phyloP scores from a whole-genome alignment of 1,140 invertebrate species.

The Eriosoma lanigerum region DNA sequence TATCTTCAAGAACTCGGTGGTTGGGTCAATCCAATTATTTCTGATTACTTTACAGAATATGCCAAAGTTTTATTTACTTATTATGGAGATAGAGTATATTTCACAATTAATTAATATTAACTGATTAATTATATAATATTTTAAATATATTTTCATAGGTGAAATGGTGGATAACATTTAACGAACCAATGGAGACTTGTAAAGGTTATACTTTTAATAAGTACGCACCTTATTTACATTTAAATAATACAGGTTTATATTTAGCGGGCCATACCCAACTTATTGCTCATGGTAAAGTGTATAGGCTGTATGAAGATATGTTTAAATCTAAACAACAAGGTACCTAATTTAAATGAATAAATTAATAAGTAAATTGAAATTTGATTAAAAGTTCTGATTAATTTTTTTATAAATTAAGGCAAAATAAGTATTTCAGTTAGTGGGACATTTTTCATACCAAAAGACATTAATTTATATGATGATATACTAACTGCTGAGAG shows the following conservation, averaged over 20 bases:
- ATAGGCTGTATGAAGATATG: conserved; percentile 67
- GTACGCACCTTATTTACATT: conserved; percentile 59
- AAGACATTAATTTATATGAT: conserved; percentile 57
- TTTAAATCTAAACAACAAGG: conserved; percentile 65
- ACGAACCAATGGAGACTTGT: conserved; percentile 71
- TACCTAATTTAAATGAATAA: conserved; percentile 55
- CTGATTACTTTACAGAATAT: conserved; percentile 64
- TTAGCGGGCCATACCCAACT: conserved; percentile 66
- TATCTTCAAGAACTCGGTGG: conserved; percentile 64
- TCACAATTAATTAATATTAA: no score
- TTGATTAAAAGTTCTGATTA: neutral
- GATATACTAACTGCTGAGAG: conserved; percentile 61
- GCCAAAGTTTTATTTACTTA: conserved; percentile 61
- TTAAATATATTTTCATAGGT: conserved; percentile 55
- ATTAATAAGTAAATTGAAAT: no score
- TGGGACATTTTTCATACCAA: conserved; percentile 60
- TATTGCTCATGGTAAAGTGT: conserved; percentile 67
- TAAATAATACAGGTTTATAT: conserved; percentile 63
- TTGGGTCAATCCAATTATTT: conserved; percentile 64
- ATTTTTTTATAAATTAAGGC: conserved; percentile 58
- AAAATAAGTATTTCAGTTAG: conserved; percentile 62
- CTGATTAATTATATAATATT: no score
- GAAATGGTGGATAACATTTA: conserved; percentile 71
- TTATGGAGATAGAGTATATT: conserved; percentile 60
- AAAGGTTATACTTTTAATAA: conserved; percentile 63